Evolutionary conservation across 1,140 invertebrate species (phyloP).

Genomic region (Thaumetopoea pityocampa): DNA sequence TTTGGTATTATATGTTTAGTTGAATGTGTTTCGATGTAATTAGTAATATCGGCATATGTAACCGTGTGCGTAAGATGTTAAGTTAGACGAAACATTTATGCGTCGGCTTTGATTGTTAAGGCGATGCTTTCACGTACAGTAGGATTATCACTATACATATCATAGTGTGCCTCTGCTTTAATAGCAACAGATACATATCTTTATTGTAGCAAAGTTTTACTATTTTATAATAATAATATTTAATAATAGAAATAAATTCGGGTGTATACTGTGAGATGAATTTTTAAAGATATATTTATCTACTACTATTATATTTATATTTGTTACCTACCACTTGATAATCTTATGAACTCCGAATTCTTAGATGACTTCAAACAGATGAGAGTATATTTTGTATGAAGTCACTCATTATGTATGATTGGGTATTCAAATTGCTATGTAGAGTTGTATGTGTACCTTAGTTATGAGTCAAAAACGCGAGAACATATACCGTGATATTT

Average conservation of each 20-base stretch:
- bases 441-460: conserved; percentile 35
- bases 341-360: conserved; percentile 72
- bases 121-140: conserved; percentile 46
- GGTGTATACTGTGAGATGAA: conserved; percentile 53
- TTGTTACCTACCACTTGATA: conserved; percentile 56
- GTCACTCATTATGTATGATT: conserved; percentile 49
- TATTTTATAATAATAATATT: conserved; percentile 55
- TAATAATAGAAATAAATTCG: conserved; percentile 36
- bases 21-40: conserved; percentile 30
- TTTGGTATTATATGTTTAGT: conserved; percentile 35
- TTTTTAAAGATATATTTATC: conserved; percentile 67
- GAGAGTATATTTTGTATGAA: conserved; percentile 69
- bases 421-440: conserved; percentile 38
- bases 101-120: conserved; percentile 61
- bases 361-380: conserved; percentile 69
- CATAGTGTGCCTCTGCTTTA: conserved; percentile 72
- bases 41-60: conserved; percentile 18
- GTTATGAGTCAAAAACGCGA: conserved; percentile 15
- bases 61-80: conserved; percentile 25
- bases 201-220: conserved; percentile 63
- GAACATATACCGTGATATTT: conserved; percentile 8
- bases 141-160: conserved; percentile 64
- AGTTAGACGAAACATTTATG: conserved; percentile 36
- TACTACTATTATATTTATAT: conserved; percentile 58
- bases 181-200: conserved; percentile 70